Conservation (phyloP, 2,888 invertebrate genomes). For the Platycheirus albimanus region DNA sequence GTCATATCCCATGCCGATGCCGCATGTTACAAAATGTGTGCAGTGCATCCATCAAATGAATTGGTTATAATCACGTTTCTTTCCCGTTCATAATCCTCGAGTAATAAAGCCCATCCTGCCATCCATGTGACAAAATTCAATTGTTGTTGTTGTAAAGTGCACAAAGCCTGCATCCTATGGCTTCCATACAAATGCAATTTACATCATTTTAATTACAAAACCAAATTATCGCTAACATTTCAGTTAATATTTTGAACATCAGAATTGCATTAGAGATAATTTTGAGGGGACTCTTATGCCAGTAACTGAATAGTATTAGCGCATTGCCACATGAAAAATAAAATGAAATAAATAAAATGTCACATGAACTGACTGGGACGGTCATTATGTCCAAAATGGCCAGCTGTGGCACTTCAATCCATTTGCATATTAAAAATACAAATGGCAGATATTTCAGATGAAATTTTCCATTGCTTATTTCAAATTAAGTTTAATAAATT, state of each 20-base stretch:
- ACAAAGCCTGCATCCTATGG: too few relatives aligned
- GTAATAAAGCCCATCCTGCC: too few relatives aligned
- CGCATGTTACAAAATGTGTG: background rate
- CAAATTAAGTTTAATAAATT: too few relatives aligned
- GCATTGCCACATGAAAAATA: background rate
- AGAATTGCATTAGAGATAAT: conserved; percentile 43
- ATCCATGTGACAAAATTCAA: too few relatives aligned
- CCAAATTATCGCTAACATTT: conserved; percentile 35
- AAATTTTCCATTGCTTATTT: too few relatives aligned
- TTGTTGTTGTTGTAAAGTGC: too few relatives aligned
- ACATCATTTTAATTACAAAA: conserved; percentile 51
- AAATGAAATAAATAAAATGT: background rate
- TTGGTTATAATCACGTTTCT: background rate
- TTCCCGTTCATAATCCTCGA: too few relatives aligned
- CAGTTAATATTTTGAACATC: conserved; percentile 35
- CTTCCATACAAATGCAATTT: conserved; percentile 29
- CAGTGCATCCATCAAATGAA: too few relatives aligned
- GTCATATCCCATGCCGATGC: background rate
- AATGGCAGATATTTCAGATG: too few relatives aligned
- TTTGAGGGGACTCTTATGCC: background rate
- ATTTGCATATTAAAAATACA: background rate
- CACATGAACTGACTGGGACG: background rate
- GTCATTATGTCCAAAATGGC: background rate
- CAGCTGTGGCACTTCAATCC: background rate
- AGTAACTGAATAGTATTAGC: background rate